Conservation (phyloP, 1,140 invertebrate species). For the Leptopilina clavipes region DNA sequence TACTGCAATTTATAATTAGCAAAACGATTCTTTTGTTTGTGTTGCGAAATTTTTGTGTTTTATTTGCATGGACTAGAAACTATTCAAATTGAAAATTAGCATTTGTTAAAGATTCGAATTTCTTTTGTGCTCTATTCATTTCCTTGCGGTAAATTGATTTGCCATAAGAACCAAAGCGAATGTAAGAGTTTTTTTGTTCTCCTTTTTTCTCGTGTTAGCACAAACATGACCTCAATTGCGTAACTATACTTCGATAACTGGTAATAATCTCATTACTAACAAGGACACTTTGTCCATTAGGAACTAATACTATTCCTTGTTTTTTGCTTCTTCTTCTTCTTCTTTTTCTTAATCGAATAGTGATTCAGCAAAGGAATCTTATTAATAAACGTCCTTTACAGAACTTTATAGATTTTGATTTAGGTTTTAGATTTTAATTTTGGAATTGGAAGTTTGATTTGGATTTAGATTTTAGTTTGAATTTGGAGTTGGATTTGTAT, state of each 20-base stretch:
- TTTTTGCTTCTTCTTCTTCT: too few relatives aligned
- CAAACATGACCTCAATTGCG: neutral
- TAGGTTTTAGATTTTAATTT: neutral
- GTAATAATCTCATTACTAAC: neutral
- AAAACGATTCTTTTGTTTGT: too few relatives aligned
- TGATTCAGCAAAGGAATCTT: slow-evolving; percentile 3
- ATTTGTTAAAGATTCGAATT: too few relatives aligned
- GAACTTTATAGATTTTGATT: too few relatives aligned
- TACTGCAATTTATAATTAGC: too few relatives aligned
- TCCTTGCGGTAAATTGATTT: too few relatives aligned
- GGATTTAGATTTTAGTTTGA: neutral
- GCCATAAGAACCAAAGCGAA: neutral
- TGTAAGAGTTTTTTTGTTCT: neutral
- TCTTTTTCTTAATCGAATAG: neutral
- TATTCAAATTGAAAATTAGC: too few relatives aligned
- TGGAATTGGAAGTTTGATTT: too few relatives aligned
- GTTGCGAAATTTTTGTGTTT: too few relatives aligned
- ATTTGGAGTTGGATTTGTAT: neutral
- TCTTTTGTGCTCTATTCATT: too few relatives aligned
- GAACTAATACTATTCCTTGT: neutral
- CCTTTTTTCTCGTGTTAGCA: neutral
- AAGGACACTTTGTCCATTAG: neutral
- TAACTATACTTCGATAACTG: neutral
- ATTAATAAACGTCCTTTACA: neutral
- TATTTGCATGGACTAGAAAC: too few relatives aligned